Percentiles rank a stretch among this genome's conserved stretches.
Conservation (phyloP, 2,113 vertebrate species). For the Sylvicapra grimmia region DNA sequence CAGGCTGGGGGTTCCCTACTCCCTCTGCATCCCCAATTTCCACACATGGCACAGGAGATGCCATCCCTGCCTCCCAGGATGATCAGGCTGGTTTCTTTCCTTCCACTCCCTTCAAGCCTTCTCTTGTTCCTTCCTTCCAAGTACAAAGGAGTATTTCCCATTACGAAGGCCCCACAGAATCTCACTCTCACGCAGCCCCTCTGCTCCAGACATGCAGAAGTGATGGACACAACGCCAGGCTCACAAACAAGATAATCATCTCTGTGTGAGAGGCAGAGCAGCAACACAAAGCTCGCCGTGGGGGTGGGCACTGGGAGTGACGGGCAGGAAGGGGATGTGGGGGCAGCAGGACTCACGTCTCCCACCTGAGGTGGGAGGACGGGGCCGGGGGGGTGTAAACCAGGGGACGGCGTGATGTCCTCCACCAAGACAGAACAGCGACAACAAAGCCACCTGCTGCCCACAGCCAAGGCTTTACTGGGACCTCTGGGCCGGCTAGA, state of each 20-base stretch:
- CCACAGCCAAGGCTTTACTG: background rate
- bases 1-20: fast-evolving
- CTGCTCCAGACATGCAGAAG: background rate
- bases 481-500: background rate
- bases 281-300: background rate
- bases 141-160: background rate
- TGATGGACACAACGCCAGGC: background rate
- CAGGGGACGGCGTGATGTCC: fast-evolving
- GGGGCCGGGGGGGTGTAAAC: background rate
- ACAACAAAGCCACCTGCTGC: background rate
- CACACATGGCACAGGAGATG: fast-evolving
- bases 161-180: background rate
- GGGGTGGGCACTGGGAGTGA: fast-evolving
- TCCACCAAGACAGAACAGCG: background rate
- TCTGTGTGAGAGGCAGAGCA: background rate
- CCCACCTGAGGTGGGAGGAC: background rate
- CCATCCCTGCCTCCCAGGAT: background rate
- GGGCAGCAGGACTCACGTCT: background rate
- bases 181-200: background rate
- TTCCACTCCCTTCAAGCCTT: background rate
- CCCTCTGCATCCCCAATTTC: background rate
- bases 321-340: fast-evolving
- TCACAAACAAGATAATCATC: background rate
- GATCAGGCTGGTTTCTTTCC: background rate
- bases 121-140: background rate